These are phyloP conservation scores for Callithrix jacchus DNA, from an alignment of 2,113 vertebrate species.

Conservation along the genomic window DNA sequence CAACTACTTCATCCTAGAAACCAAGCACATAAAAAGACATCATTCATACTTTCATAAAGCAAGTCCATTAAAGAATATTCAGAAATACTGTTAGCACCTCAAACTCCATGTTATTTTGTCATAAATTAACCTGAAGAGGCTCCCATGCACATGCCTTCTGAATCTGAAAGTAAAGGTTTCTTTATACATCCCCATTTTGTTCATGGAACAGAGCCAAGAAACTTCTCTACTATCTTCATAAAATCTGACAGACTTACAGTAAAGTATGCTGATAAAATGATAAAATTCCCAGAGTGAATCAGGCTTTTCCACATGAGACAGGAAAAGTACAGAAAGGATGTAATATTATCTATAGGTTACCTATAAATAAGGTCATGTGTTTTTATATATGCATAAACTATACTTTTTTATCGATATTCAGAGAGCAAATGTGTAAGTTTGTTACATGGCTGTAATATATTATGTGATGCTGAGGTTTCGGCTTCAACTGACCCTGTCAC, in stretches of 20 bases:
- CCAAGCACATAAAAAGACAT: background rate
- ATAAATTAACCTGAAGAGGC: background rate
- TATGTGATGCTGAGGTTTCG: too few species aligned
- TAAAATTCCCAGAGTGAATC: background rate
- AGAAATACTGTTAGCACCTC: background rate
- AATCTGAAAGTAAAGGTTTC: background rate
- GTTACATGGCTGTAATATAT: too few species aligned
- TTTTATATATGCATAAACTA: background rate
- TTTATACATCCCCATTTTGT: background rate
- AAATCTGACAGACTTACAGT: background rate
- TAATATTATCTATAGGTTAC: background rate
- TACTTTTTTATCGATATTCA: too few species aligned
- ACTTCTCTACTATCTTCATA: background rate
- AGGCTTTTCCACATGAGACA: background rate
- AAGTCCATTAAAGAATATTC: background rate
- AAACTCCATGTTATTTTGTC: background rate
- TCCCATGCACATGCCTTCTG: background rate
- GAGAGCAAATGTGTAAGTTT: too few species aligned
- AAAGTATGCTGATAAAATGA: constrained; percentile 15
- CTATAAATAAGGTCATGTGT: background rate
- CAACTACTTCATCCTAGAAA: background rate
- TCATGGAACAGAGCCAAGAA: background rate
- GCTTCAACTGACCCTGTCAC: too few species aligned
- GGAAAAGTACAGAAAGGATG: background rate
- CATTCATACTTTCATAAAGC: background rate